Conservation (phyloP, 2,113 vertebrate species). For the Plecturocebus donacophilus region DNA sequence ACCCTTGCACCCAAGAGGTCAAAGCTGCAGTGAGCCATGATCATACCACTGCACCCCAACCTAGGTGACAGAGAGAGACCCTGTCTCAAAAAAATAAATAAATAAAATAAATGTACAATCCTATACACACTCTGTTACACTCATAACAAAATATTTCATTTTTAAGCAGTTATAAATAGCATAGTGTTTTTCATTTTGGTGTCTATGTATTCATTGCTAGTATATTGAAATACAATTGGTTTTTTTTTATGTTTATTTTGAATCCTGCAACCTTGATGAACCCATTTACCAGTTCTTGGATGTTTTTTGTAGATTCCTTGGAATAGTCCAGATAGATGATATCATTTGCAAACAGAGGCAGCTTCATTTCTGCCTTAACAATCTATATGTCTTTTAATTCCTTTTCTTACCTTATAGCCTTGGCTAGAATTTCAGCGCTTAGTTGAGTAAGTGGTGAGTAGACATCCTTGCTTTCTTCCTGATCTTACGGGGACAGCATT, state of each 20-base stretch:
- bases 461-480: not conserved
- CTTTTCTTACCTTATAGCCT: not conserved
- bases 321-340: not conserved
- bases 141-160: not conserved
- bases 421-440: not conserved
- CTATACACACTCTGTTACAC: not conserved
- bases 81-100: too few relatives aligned
- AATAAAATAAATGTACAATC: not conserved
- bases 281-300: not conserved
- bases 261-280: not conserved
- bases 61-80: too few relatives aligned
- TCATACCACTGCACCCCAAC: too few relatives aligned
- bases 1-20: too few relatives aligned
- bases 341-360: not conserved
- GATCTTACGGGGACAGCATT: not conserved
- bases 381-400: not conserved
- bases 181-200: not conserved
- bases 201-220: not conserved
- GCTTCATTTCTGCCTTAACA: not conserved
- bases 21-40: too few relatives aligned
- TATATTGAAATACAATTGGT: not conserved
- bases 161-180: not conserved
- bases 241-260: not conserved
- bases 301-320: not conserved
- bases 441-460: not conserved